A percentile compares a stretch with the other conserved stretches of the same genome.
Conservation (phyloP, 2,888 invertebrate genomes). For the Uloborus plumipes region DNA sequence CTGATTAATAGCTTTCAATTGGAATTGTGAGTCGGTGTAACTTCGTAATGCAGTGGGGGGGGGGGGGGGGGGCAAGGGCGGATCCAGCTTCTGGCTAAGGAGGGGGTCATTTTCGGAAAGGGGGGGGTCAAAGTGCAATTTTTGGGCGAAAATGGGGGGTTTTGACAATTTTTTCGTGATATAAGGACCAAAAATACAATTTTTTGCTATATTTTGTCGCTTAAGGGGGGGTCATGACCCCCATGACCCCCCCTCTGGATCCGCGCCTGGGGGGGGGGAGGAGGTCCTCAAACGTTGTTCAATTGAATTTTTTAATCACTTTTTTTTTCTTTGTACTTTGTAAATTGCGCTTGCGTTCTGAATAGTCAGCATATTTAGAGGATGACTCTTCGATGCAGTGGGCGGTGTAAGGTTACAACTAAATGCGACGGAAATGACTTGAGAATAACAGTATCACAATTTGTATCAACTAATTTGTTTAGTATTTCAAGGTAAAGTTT, state of each 20-base stretch:
- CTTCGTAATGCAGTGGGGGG: slow-evolving; percentile 15
- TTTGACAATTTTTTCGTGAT: too few species aligned
- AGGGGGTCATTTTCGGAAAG: too few species aligned
- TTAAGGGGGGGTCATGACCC: too few species aligned
- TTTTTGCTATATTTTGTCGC: too few species aligned
- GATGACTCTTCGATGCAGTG: slow-evolving; percentile 33
- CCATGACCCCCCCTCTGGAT: too few species aligned
- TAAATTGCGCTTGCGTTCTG: slow-evolving; percentile 36
- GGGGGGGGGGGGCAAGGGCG: too few species aligned
- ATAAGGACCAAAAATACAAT: too few species aligned
- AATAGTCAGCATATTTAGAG: slow-evolving; percentile 43
- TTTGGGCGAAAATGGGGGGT: too few species aligned
- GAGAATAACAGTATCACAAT: too few species aligned
- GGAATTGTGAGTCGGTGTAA: slow-evolving; percentile 44
- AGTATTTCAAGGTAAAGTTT: slow-evolving; percentile 40
- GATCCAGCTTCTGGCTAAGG: too few species aligned
- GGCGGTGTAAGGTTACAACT: slow-evolving; percentile 3
- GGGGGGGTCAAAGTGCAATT: too few species aligned
- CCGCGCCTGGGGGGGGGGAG: slow-evolving; percentile 1
- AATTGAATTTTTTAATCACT: slow-evolving; percentile 11
- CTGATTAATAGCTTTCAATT: slow-evolving; percentile 54
- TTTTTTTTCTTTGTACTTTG: slow-evolving; percentile 1
- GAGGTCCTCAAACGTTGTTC: slow-evolving; percentile 10
- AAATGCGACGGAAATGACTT: slow-evolving; percentile 21
- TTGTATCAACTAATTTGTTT: too few species aligned